These are phyloP conservation scores for Cebidichthys violaceus DNA, from an alignment of 2,113 vertebrate genomes.

Conservation along the genomic window DNA sequence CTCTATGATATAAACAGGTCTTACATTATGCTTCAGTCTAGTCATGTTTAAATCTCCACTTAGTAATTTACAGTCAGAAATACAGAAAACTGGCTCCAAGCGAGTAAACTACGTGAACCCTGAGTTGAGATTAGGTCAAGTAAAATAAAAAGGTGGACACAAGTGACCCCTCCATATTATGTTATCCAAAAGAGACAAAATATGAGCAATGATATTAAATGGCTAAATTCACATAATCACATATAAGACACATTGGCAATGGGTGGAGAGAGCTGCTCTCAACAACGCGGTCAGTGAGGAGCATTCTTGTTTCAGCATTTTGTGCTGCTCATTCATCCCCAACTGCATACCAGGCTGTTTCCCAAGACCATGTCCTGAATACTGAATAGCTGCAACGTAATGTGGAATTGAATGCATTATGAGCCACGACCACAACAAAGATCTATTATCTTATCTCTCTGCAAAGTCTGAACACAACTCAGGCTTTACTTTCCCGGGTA, in stretches of 20 bases:
- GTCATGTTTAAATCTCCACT: background rate
- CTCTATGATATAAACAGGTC: background rate
- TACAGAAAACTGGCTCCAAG: background rate
- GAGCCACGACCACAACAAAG: constrained; percentile 51
- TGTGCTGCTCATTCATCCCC: constrained; percentile 57
- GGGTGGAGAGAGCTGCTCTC: constrained; percentile 12
- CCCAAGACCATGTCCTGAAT: constrained; percentile 72
- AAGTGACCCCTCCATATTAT: background rate
- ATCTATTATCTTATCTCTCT: constrained; percentile 62
- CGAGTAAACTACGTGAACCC: background rate
- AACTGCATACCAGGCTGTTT: constrained; percentile 65
- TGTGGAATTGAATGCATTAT: constrained; percentile 69
- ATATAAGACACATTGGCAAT: background rate
- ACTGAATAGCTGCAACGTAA: constrained; percentile 69
- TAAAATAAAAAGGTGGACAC: background rate
- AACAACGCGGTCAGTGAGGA: constrained; percentile 33
- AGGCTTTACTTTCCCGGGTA: background rate
- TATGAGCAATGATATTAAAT: background rate
- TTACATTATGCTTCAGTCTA: background rate
- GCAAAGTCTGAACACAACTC: constrained; percentile 45
- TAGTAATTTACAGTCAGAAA: background rate
- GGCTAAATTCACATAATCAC: background rate
- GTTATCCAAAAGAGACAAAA: background rate
- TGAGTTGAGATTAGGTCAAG: background rate
- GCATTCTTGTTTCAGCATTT: constrained; percentile 59